Base-by-base conservation (phyloP, 2,888 invertebrate species). In the Scaptodrosophila latifasciaeformis region DNA sequence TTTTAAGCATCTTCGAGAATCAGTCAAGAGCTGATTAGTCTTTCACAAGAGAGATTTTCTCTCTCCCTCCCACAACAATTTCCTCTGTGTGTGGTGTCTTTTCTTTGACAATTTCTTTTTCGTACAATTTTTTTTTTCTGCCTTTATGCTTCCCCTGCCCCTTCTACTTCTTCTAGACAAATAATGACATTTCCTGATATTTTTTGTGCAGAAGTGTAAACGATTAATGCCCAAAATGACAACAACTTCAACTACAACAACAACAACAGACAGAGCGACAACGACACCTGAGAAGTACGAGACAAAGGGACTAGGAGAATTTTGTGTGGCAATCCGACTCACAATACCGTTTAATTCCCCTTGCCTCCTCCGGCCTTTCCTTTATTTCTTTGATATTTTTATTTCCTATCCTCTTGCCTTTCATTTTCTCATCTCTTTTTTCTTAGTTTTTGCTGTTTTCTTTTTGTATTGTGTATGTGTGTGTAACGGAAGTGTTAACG, bases 151-250 rank as follows among this genome's bases (percentile, higher is more conserved):
- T 18, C 49, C 34, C 49, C 15, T 46, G n/a, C 57, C 51, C 57
- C 49, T 55, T 55, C 53, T 57, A 60, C 57, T 52, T 52, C 49
- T 43, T 43, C 29, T 31, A 35, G 29, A 52, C 52, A 63, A 76
- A 67, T 79, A 75, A 78, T 80, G 82, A 81, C 82, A 82, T 82
- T 78, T 82, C 82, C 82, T 82, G 82, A 72, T 71, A 71, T 75
- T 78, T 82, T 79, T 63, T 65, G 34, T 34, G 15, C 34, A 12
- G 13, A 12, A 34, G 34, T 34, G 12, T 34, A n/a, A 34, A n/a
- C n/a, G n/a, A n/a, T n/a, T n/a, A n/a, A n/a, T n/a, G n/a, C n/a
- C n/a, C n/a, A n/a, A 70, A 67, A 64, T 53, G 69, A 56, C n/a
- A 19, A 34, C 59, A 45, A 5, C 21, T 6, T 12, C 49, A 17